These are phyloP conservation scores for Potorous gilbertii DNA, from an alignment of 2,797 vertebrate genomes.

Conservation along the genomic window DNA sequence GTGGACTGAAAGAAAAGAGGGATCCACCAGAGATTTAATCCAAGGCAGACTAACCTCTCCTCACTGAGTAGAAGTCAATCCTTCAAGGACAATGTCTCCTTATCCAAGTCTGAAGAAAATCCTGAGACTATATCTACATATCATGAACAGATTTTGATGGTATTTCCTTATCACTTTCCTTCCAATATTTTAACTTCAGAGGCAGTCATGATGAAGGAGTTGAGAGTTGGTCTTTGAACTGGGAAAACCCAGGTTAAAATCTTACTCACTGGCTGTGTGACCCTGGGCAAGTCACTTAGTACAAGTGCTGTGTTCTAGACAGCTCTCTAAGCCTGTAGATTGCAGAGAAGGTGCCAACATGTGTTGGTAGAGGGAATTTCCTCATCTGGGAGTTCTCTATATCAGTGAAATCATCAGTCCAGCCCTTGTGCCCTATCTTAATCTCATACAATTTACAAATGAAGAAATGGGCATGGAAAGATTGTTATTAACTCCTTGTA, in stretches of 20 bases:
- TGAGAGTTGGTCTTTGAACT: neutral
- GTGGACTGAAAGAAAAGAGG: constrained; percentile 65
- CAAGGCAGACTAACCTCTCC: neutral
- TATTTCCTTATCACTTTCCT: neutral
- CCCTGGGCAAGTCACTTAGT: neutral
- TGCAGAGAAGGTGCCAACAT: neutral
- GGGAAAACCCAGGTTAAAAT: neutral
- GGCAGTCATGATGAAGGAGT: neutral
- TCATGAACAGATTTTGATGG: neutral
- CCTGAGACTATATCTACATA: neutral
- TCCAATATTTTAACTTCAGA: too few relatives aligned
- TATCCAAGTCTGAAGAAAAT: neutral
- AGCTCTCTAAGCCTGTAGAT: neutral
- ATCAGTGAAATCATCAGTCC: neutral
- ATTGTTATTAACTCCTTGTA: neutral
- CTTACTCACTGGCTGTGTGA: neutral
- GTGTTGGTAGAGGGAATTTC: neutral
- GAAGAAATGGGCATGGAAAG: neutral
- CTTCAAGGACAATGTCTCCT: neutral
- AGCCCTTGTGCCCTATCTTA: neutral
- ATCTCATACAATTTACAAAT: neutral
- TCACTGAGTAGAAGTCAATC: neutral
- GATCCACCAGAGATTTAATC: neutral
- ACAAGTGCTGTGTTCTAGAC: neutral
- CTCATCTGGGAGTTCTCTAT: neutral